phyloP scores from a whole-genome alignment of 2,888 invertebrate genomes.

The Xestia c-nigrum region DNA sequence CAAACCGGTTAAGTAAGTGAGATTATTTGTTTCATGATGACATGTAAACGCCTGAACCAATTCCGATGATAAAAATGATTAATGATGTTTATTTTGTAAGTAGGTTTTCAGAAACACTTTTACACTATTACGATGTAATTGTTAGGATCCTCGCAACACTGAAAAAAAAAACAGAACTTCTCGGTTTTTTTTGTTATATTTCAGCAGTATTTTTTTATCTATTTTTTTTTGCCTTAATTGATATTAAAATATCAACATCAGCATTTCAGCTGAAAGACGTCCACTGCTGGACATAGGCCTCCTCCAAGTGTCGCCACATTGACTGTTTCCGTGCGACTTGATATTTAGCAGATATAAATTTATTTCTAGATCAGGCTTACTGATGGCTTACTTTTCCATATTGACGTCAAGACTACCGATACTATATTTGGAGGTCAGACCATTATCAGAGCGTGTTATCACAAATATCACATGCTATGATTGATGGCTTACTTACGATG shows the following conservation, averaged over 20 bases:
- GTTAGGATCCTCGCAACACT: background rate
- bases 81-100: too few species aligned
- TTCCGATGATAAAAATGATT: too few species aligned
- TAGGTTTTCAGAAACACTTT: too few species aligned
- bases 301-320: too few species aligned
- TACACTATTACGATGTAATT: too few species aligned
- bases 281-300: too few species aligned
- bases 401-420: constrained; percentile 3
- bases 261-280: too few species aligned
- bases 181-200: background rate
- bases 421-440: constrained; percentile 15
- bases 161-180: background rate
- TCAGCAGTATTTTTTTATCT: background rate
- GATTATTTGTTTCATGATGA: background rate
- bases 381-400: constrained; percentile 10
- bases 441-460: constrained; percentile 17
- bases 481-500: constrained; percentile 19
- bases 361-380: background rate
- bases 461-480: constrained; percentile 22
- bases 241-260: background rate
- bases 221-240: background rate
- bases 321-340: too few species aligned
- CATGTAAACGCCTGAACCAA: background rate
- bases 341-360: background rate
- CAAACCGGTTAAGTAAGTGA: background rate